These are phyloP conservation scores for Enteromius thamalakanensis DNA, from an alignment of 2,797 vertebrate species.

Conservation along the genomic window DNA sequence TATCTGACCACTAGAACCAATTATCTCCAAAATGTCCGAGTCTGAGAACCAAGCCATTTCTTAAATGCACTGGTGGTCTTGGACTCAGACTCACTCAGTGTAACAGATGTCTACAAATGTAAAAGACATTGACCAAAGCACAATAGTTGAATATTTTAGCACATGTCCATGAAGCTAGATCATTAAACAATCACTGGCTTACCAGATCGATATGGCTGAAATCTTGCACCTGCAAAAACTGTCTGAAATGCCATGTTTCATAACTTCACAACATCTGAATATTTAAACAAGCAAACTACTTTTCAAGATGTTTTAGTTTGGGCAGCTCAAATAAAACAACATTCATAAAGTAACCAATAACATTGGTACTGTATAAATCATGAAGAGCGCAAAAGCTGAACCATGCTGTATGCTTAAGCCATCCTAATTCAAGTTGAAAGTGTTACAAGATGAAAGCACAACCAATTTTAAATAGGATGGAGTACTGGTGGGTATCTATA, in stretches of 20 bases:
- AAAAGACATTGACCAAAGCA: not conserved
- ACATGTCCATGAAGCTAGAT: not conserved
- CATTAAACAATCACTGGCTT: not conserved
- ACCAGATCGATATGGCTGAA: conserved; percentile 11
- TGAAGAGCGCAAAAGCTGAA: not conserved
- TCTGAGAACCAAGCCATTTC: conserved; percentile 13
- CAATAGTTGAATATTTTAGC: not conserved
- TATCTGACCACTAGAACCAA: conserved; percentile 44
- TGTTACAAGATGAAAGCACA: conserved; percentile 12
- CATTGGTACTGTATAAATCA: not conserved
- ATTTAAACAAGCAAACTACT: not conserved
- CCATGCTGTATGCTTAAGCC: not conserved
- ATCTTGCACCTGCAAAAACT: not conserved
- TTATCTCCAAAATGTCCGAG: conserved; percentile 40
- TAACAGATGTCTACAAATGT: not conserved
- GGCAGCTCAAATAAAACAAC: not conserved
- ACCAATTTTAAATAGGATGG: conserved; percentile 13
- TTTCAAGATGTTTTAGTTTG: not conserved
- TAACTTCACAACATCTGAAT: not conserved
- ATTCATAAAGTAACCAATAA: not conserved
- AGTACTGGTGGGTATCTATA: conserved; percentile 43
- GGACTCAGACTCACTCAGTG: not conserved
- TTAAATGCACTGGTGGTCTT: conserved; percentile 37
- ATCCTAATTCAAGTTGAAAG: not conserved
- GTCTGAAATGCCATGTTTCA: not conserved